Conservation (phyloP, 2,797 vertebrate species). For the Spinus pinus region DNA sequence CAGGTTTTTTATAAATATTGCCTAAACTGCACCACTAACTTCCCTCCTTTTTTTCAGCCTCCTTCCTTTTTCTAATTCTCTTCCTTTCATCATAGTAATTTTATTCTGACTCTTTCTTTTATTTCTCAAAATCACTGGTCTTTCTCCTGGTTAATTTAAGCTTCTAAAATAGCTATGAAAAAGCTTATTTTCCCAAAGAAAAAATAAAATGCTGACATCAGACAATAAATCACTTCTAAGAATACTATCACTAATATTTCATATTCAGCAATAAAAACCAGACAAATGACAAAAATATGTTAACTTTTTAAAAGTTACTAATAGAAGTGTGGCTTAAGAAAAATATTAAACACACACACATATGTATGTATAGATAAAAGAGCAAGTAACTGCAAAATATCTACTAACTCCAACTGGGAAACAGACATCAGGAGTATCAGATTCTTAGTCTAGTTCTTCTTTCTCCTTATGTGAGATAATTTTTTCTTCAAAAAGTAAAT, state of each 20-base stretch:
- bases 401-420: neutral
- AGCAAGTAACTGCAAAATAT: neutral
- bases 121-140: neutral
- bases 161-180: neutral
- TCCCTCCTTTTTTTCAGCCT: neutral
- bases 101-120: neutral
- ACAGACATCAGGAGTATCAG: neutral
- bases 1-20: neutral
- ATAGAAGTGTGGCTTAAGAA: neutral
- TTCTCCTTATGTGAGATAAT: neutral
- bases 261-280: neutral
- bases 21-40: neutral
- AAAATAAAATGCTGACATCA: neutral
- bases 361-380: neutral
- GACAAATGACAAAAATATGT: neutral
- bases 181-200: neutral
- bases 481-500: neutral
- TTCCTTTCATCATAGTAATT: neutral
- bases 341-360: neutral
- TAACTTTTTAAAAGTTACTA: neutral
- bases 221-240: slow-evolving; percentile 2
- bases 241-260: neutral
- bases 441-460: neutral
- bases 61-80: neutral
- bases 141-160: neutral